Conservation (phyloP, 1,140 invertebrate species). For the Asobara japonica region DNA sequence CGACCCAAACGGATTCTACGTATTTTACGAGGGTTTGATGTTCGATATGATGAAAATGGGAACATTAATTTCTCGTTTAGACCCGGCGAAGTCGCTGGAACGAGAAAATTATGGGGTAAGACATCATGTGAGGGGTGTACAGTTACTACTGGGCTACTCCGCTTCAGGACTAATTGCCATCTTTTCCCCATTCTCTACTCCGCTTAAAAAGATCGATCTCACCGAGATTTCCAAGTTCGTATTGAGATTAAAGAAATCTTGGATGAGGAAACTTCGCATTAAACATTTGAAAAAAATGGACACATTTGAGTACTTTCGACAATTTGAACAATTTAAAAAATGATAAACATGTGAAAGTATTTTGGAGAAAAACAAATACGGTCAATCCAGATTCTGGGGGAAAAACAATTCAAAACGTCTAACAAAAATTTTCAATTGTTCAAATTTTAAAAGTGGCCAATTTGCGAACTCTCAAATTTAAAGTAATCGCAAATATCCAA, state of each 20-base stretch:
- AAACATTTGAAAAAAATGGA: no score
- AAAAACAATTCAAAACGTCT: no score
- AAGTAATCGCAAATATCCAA: no score
- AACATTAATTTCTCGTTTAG: constrained; percentile 74
- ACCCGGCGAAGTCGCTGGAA: constrained; percentile 53
- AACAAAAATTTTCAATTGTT: no score
- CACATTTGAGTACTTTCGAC: no score
- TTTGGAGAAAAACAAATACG: no score
- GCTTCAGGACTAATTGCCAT: constrained; percentile 5
- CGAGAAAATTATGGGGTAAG: constrained; percentile 51
- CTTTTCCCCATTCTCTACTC: background rate
- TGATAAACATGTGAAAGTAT: no score
- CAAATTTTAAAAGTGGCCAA: no score
- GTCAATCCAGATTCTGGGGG: no score
- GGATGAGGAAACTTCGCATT: no score
- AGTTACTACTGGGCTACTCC: background rate
- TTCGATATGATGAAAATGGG: constrained; percentile 75
- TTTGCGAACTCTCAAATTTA: no score
- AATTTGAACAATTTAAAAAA: no score
- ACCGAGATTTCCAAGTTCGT: constrained; percentile 53
- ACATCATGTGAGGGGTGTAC: background rate
- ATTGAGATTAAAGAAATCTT: constrained; percentile 58
- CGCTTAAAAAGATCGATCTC: constrained; percentile 46
- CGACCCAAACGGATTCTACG: constrained; percentile 70
- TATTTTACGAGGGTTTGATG: constrained; percentile 69